phyloP scores from a whole-genome alignment of 2,113 vertebrate species.

The Okapia johnstoni region DNA sequence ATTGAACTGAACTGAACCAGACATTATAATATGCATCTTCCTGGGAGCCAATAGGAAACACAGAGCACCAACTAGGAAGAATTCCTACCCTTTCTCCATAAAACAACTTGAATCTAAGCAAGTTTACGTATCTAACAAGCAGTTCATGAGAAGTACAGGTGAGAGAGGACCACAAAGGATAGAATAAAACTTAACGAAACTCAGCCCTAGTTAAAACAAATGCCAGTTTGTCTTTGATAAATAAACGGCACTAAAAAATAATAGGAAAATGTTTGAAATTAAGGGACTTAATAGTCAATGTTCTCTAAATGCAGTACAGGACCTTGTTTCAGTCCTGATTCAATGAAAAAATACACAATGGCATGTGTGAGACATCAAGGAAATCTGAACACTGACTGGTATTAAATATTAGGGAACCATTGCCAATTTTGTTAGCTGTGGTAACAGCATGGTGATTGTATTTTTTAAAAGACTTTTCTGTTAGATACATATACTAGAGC shows the following conservation, averaged over 20 bases:
- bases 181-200: not conserved
- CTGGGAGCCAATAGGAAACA: rapidly evolving
- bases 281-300: not conserved
- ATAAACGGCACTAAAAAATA: not conserved
- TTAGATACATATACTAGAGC: not conserved
- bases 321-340: not conserved
- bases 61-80: not conserved
- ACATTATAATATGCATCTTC: not conserved
- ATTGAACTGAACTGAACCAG: too few species aligned
- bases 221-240: not conserved
- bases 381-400: not conserved
- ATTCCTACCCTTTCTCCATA: not conserved
- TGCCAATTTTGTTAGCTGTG: not conserved
- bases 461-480: not conserved
- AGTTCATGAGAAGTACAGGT: not conserved
- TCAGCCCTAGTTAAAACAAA: not conserved
- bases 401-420: not conserved
- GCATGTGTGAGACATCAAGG: not conserved
- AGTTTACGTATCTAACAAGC: not conserved
- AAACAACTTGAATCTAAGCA: not conserved
- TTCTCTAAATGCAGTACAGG: not conserved
- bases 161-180: not conserved
- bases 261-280: not conserved
- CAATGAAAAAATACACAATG: not conserved
- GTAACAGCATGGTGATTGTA: not conserved